phyloP scores from a whole-genome alignment of 2,888 invertebrate genomes.

The Belgica antarctica region DNA sequence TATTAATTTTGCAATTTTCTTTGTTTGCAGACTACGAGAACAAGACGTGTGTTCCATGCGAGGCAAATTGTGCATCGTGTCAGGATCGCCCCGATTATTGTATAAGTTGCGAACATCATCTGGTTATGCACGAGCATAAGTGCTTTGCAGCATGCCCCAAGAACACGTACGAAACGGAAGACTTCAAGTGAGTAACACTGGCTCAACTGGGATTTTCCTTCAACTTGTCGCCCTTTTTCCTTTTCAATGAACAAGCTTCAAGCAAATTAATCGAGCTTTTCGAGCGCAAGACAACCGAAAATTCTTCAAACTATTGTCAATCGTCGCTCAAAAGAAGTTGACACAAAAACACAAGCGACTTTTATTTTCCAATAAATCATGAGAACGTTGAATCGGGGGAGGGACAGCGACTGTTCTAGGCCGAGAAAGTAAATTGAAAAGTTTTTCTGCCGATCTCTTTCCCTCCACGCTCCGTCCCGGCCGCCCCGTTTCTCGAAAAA shows the following conservation, averaged over 20 bases:
- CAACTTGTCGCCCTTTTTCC: too few relatives aligned
- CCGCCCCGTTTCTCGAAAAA: neutral
- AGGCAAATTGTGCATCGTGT: conserved; percentile 81
- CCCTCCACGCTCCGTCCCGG: neutral
- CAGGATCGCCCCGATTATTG: conserved; percentile 79
- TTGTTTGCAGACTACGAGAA: conserved; percentile 62
- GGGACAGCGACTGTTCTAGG: neutral
- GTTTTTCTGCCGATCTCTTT: conserved; percentile 23
- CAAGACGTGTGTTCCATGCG: conserved; percentile 79
- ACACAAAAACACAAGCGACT: conserved; percentile 11
- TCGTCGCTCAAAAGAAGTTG: neutral
- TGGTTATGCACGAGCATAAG: conserved; percentile 76
- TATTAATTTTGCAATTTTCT: neutral
- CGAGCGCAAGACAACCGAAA: neutral
- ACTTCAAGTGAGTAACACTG: conserved; percentile 64
- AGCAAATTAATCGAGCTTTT: neutral
- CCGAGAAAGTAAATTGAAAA: conserved; percentile 36
- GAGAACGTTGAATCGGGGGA: neutral
- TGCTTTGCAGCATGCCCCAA: conserved; percentile 81
- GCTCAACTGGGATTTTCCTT: conserved; percentile 26
- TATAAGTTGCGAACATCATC: conserved; percentile 83
- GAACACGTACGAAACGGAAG: conserved; percentile 80
- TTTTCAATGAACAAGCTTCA: neutral
- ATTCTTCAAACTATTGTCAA: neutral
- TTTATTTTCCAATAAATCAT: conserved; percentile 32